These are phyloP conservation scores for Antidorcas marsupialis DNA, from an alignment of 2,113 vertebrate genomes.

Conservation along the genomic window DNA sequence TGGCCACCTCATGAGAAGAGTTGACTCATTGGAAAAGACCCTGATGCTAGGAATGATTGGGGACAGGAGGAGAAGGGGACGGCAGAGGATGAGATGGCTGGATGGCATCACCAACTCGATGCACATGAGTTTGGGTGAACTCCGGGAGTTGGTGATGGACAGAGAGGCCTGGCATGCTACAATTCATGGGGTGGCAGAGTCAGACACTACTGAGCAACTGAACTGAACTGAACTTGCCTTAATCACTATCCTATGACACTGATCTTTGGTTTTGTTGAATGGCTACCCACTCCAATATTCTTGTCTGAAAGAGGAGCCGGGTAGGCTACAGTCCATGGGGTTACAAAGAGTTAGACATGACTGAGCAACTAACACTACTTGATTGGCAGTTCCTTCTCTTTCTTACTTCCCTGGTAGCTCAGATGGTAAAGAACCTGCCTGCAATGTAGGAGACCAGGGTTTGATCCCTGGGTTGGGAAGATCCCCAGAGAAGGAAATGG, in stretches of 20 bases:
- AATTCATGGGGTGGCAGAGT: too few species aligned
- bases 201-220: too few species aligned
- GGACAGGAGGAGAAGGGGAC: too few species aligned
- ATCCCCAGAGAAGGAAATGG: not conserved
- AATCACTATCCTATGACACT: not conserved
- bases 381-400: not conserved
- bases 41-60: too few species aligned
- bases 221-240: not conserved
- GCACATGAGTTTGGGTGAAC: accelerated
- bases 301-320: not conserved
- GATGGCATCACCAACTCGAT: too few species aligned
- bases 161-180: too few species aligned
- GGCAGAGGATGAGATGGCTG: too few species aligned
- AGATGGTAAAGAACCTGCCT: not conserved
- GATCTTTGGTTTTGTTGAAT: not conserved
- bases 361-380: not conserved
- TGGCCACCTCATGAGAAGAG: too few species aligned
- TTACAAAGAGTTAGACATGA: not conserved
- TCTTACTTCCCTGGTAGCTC: not conserved
- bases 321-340: not conserved
- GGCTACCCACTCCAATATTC: not conserved
- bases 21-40: too few species aligned
- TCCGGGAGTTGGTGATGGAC: too few species aligned
- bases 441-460: not conserved
- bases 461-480: not conserved